A percentile compares a stretch with the other conserved stretches of the same genome.
These are phyloP conservation scores for Neolamprologus toae DNA, from an alignment of 2,113 vertebrate genomes.

Conservation along the genomic window DNA sequence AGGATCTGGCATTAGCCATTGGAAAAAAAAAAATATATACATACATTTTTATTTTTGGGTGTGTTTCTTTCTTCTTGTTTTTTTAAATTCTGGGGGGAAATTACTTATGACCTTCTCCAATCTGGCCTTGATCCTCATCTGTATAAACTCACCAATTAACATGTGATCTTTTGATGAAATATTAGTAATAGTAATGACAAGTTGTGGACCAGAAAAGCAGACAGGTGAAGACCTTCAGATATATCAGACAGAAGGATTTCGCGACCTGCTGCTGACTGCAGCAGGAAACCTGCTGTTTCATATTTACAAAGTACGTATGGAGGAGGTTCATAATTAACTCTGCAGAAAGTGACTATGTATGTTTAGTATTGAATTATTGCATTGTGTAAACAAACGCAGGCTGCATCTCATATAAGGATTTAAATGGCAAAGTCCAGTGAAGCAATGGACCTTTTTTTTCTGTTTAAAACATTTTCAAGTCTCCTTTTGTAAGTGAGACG, in stretches of 20 bases:
- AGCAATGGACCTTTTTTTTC: not conserved
- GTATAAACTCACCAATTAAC: not conserved
- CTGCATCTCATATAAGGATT: not conserved
- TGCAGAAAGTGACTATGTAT: not conserved
- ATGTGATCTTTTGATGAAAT: not conserved
- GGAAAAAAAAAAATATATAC: fast-evolving
- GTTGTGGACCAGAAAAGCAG: not conserved
- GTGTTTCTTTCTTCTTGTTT: not conserved
- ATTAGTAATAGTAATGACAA: not conserved
- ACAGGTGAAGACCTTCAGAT: not conserved
- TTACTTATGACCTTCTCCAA: not conserved
- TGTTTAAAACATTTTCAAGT: not conserved
- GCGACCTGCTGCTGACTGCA: not conserved
- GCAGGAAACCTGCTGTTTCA: not conserved
- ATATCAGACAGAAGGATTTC: not conserved
- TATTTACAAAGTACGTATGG: not conserved
- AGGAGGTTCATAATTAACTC: not conserved
- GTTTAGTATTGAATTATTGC: not conserved
- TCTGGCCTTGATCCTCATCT: not conserved
- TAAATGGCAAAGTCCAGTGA: not conserved
- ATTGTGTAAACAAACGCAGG: not conserved
- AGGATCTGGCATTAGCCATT: not conserved
- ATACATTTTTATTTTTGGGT: not conserved
- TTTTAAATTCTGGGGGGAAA: not conserved
- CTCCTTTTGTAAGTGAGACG: not conserved